These are phyloP conservation scores for Pheosia tremula DNA, from an alignment of 2,888 invertebrate species.

Conservation along the genomic window DNA sequence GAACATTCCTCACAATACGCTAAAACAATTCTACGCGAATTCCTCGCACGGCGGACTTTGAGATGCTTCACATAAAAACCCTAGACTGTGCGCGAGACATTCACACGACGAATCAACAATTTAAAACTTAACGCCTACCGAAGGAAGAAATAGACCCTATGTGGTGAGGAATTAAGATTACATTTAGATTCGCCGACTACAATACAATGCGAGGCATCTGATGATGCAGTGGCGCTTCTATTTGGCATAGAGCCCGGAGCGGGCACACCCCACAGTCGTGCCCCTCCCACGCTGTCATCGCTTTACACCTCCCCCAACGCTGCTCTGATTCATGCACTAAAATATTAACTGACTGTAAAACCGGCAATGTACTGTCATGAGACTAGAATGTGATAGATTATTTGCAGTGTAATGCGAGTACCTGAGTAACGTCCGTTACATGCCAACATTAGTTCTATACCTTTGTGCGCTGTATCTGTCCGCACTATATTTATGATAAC, in stretches of 20 bases:
- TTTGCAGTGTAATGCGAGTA: constrained; percentile 41
- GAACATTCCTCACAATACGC: constrained; percentile 46
- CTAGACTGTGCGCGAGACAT: constrained; percentile 76
- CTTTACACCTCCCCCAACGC: constrained; percentile 62
- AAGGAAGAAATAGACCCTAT: constrained; percentile 53
- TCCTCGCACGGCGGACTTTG: constrained; percentile 62
- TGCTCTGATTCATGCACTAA: constrained; percentile 61
- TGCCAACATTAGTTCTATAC: constrained; percentile 38
- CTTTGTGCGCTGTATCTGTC: constrained; percentile 28
- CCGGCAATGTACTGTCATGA: constrained; percentile 58
- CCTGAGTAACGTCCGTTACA: constrained; percentile 41
- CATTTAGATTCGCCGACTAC: constrained; percentile 34
- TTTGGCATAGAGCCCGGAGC: constrained; percentile 75
- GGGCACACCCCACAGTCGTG: constrained; percentile 60
- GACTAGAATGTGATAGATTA: constrained; percentile 39
- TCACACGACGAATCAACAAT: constrained; percentile 57
- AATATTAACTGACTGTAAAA: constrained; percentile 59
- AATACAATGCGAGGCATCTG: constrained; percentile 52
- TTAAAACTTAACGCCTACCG: constrained; percentile 30
- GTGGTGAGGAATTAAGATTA: constrained; percentile 39
- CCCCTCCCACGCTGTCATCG: constrained; percentile 63
- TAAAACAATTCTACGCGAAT: constrained; percentile 56
- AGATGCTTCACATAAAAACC: constrained; percentile 72
- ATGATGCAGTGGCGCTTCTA: constrained; percentile 77
- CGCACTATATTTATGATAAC: constrained; percentile 32